Evolutionary conservation across 1,140 invertebrate species (phyloP).

Genomic region (Sweltsa coloradensis): DNA sequence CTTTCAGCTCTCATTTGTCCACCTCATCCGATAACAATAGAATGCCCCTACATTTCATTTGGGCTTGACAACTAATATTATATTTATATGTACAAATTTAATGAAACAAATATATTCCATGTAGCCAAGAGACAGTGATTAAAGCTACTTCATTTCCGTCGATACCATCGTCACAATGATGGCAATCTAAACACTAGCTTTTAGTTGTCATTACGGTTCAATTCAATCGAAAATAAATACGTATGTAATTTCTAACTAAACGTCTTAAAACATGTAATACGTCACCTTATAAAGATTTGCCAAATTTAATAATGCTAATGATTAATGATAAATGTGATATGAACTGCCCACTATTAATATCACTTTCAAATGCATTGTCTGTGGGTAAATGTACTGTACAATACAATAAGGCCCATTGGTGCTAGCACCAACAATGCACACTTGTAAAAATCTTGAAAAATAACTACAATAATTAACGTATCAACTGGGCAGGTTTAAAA

Average conservation of each 20-base stretch:
- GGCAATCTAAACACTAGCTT: conserved; percentile 4
- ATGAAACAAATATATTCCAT: neutral
- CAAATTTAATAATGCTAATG: neutral
- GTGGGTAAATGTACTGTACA: neutral
- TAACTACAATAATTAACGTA: neutral
- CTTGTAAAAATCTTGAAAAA: neutral
- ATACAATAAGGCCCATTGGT: neutral
- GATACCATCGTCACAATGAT: neutral
- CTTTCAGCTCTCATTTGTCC: no score
- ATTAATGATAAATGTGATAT: neutral
- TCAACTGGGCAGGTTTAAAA: neutral
- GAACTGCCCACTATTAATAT: conserved; percentile 3
- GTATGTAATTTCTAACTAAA: neutral
- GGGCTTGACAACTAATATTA: no score
- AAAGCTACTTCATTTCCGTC: neutral
- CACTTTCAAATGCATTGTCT: neutral
- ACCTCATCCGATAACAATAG: no score
- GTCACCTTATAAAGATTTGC: neutral
- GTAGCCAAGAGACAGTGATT: neutral
- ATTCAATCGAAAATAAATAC: conserved; percentile 2
- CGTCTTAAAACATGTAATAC: neutral
- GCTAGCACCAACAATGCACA: neutral
- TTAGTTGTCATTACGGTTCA: neutral
- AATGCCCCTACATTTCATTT: no score
- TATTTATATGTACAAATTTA: no score